A percentile compares a stretch with the other conserved stretches of the same genome.
Evolutionary conservation across 2,797 vertebrate genomes (phyloP).

Genomic region (Petrocephalus schoutedeni): DNA sequence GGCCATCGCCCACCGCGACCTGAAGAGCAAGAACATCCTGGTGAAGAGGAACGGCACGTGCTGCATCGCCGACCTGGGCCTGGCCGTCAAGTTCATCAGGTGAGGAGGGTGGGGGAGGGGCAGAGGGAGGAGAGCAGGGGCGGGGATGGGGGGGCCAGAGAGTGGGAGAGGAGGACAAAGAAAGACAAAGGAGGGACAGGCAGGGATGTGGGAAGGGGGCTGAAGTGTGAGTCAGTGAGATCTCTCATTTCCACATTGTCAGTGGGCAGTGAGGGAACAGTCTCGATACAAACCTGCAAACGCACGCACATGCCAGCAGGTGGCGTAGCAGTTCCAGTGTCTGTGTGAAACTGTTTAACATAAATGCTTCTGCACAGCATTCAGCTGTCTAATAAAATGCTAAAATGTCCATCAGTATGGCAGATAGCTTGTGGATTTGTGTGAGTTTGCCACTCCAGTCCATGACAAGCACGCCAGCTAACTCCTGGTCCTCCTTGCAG

Average conservation of each 20-base stretch:
- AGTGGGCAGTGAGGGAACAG: not conserved
- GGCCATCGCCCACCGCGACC: slow-evolving; percentile 89
- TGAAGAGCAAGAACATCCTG: slow-evolving; percentile 97
- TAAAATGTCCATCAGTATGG: not conserved
- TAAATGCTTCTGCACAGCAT: not conserved
- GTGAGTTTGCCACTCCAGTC: not conserved
- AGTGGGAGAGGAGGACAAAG: not conserved
- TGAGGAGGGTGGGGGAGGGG: slow-evolving; percentile 24
- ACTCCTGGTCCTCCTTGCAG: slow-evolving; percentile 46
- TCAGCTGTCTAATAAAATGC: not conserved
- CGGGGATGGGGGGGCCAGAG: not conserved
- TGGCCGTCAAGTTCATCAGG: slow-evolving; percentile 97
- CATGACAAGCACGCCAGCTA: not conserved
- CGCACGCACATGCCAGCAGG: not conserved
- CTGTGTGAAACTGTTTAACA: not conserved
- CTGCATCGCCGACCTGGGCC: slow-evolving; percentile 90
- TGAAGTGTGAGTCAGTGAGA: not conserved
- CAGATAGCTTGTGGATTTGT: not conserved
- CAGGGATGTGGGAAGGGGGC: not conserved
- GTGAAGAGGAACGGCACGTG: slow-evolving; percentile 93
- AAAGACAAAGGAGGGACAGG: not conserved
- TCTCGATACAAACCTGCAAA: not conserved
- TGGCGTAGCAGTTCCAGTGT: not conserved
- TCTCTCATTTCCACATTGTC: not conserved
- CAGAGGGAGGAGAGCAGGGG: too few species aligned